phyloP scores from a whole-genome alignment of 2,113 vertebrate species.

The Epinephelus fuscoguttatus region DNA sequence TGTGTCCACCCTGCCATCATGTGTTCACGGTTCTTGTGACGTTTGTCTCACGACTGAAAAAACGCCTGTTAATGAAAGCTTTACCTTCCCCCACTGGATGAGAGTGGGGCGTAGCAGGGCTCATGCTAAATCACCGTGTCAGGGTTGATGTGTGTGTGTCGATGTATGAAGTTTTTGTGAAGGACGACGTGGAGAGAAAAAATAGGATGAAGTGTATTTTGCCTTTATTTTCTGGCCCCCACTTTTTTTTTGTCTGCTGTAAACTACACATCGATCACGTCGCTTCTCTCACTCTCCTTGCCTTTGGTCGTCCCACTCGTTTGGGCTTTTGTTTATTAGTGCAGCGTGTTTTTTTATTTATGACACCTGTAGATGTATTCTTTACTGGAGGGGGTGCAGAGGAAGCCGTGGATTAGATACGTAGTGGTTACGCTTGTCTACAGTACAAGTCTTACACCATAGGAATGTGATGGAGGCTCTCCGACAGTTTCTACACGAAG shows the following conservation, averaged over 20 bases:
- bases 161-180: conserved; percentile 17
- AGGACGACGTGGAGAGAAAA: neutral
- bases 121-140: neutral
- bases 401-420: conserved; percentile 11
- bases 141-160: neutral
- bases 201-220: conserved; percentile 45
- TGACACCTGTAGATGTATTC: conserved; percentile 52
- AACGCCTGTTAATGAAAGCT: conserved; percentile 8
- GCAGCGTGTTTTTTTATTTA: neutral
- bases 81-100: neutral
- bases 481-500: conserved; percentile 45
- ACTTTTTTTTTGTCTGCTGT: conserved; percentile 62
- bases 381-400: conserved; percentile 26
- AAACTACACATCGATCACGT: conserved; percentile 45
- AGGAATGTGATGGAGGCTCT: conserved; percentile 55
- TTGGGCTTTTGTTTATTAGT: conserved; percentile 44
- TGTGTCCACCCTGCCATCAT: neutral
- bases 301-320: conserved; percentile 20
- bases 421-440: conserved; percentile 48
- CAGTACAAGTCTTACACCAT: conserved; percentile 63
- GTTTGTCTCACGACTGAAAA: conserved; percentile 27
- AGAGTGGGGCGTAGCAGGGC: neutral
- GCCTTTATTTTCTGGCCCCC: conserved; percentile 15
- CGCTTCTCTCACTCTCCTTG: conserved; percentile 17
- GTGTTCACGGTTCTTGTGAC: conserved; percentile 50